Evolutionary conservation across 1,140 invertebrate genomes (phyloP).

Genomic region (Pissodes strobi): DNA sequence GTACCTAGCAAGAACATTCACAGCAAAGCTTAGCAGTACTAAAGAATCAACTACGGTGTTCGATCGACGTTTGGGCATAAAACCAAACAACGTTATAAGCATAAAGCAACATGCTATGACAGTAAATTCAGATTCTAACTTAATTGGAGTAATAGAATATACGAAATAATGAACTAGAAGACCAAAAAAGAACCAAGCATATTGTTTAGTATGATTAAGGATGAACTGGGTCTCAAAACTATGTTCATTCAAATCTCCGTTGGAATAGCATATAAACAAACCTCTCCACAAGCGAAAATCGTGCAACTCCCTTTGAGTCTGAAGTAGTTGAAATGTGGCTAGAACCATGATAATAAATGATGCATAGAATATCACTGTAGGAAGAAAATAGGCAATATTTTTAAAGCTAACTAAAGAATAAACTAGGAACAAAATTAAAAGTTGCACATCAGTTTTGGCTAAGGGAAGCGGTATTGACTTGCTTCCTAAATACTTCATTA

Average conservation of each 20-base stretch:
- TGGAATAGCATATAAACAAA: constrained; percentile 72
- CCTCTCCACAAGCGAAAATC: constrained; percentile 80
- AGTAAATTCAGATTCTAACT: constrained; percentile 82
- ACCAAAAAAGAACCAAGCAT: constrained; percentile 76
- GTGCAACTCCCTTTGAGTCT: constrained; percentile 71
- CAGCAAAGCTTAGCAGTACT: constrained; percentile 75
- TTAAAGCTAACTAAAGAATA: constrained; percentile 71
- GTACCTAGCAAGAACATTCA: constrained; percentile 82
- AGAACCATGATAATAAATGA: constrained; percentile 75
- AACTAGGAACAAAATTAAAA: constrained; percentile 67
- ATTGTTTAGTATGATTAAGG: constrained; percentile 80
- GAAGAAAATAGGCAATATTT: constrained; percentile 68
- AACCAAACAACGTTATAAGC: constrained; percentile 73
- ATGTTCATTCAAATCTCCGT: constrained; percentile 69
- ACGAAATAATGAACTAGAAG: constrained; percentile 74
- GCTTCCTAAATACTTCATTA: constrained; percentile 67
- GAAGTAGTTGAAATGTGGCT: constrained; percentile 78
- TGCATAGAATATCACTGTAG: constrained; percentile 70
- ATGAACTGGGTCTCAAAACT: constrained; percentile 81
- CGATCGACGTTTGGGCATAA: constrained; percentile 61
- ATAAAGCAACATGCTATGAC: constrained; percentile 73
- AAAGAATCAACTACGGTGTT: constrained; percentile 70
- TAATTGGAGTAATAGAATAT: constrained; percentile 75
- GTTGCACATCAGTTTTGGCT: constrained; percentile 65
- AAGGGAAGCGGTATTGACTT: constrained; percentile 61